Evolutionary conservation across 1,140 invertebrate species (phyloP).

Genomic region (Dendroctonus valens): DNA sequence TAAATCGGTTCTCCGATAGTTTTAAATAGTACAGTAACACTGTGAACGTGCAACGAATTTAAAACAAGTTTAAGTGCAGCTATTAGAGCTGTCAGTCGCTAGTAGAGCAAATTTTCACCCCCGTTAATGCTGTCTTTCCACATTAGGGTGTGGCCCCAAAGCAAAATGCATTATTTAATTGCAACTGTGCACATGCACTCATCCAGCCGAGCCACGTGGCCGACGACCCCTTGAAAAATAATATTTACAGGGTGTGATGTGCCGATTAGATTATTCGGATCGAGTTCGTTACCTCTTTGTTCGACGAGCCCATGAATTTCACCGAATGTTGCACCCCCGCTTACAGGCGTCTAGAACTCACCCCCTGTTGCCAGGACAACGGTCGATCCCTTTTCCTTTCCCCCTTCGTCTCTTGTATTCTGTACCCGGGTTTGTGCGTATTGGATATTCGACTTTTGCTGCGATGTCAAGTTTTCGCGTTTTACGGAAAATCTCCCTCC

Average conservation of each 20-base stretch:
- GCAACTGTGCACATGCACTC: conserved; percentile 17
- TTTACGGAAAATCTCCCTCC: neutral
- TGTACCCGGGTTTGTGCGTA: neutral
- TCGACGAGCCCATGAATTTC: conserved; percentile 9
- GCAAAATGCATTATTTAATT: conserved; percentile 15
- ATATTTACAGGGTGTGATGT: conserved; percentile 15
- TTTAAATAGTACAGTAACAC: no score
- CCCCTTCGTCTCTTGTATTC: neutral
- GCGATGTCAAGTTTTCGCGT: conserved; percentile 4
- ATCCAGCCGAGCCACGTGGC: conserved; percentile 12
- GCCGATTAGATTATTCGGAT: conserved; percentile 4
- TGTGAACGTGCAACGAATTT: neutral
- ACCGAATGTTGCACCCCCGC: conserved; percentile 14
- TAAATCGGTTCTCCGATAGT: no score
- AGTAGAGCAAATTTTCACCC: no score
- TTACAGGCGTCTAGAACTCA: neutral
- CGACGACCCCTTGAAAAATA: conserved; percentile 9
- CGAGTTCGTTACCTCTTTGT: conserved; percentile 6
- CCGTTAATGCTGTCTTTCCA: neutral
- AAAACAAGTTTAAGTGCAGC: neutral
- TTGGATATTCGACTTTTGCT: conserved; percentile 1
- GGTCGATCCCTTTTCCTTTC: conserved; percentile 8
- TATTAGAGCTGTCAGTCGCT: neutral
- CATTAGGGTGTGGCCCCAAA: conserved; percentile 1
- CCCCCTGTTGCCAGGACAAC: conserved; percentile 8